phyloP scores from a whole-genome alignment of 1,140 invertebrate species.

The Apis mellifera region Amel_HAv3.1 CM009936.2:5755001-5755500 shows the following conservation, averaged over 20 bases:
- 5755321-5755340: too few relatives aligned
- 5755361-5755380: too few relatives aligned
- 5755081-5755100: background rate
- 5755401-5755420: too few relatives aligned
- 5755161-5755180: slow-evolving; percentile 1
- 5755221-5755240: background rate
- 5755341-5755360: too few relatives aligned
- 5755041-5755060: slow-evolving; percentile 16
- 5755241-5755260: background rate
- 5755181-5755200: background rate
- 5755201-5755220: background rate
- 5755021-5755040: background rate
- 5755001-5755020: slow-evolving; percentile 3
- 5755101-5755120: background rate
- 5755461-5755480: background rate
- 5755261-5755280: background rate
- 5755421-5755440: too few relatives aligned
- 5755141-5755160: background rate
- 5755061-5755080: background rate
- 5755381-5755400: too few relatives aligned
- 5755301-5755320: background rate
- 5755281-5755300: background rate
- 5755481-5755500: too few relatives aligned
- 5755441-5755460: background rate
- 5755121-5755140: background rate